Base-by-base conservation (phyloP, 1,140 invertebrate genomes). In the Halesus radiatus region DNA sequence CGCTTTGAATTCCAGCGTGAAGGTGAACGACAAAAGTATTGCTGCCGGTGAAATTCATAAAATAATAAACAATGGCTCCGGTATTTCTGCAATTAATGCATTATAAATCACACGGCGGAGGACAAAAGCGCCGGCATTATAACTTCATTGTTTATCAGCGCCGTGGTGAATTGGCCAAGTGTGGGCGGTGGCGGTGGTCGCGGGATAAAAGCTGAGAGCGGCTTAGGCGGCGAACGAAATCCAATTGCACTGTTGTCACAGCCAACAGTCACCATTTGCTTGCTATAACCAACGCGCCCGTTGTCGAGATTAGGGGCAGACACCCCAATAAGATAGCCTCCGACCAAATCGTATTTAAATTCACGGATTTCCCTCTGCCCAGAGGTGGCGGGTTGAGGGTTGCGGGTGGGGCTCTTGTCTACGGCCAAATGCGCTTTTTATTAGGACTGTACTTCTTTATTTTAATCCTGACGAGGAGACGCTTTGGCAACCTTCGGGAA, bases 221-320 rank as follows among this genome's bases (percentile, higher is more conserved):
- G 56, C 74, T 76, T 76, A 62, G 74, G n/a, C 26, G 18, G 76
- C 10, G 77, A 79, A 75, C 81, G 81, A 80, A 82, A 82, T 82
- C 81, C 81, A 82, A 82, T 82, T 82, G 81, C 78, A 80, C 74
- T 77, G 81, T 82, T 82, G 81, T 82, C 78, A 80, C 81, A 80
- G 66, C 76, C 53, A 81, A 66, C 80, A 37, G 80, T 23, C 56
- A 50, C 76, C 75, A 52, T 72, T 54, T 58, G 62, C 62, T 72
- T 53, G 70, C 53, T 74, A 73, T 54, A 78, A 60, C 53, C 76
- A 53, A 68, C 72, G 76, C 45, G 45, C 80, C 23, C 62, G 76
- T 53, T 64, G 52, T 23, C 64, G 70, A 80, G 81, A 82, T 82
- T 82, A 82, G 81, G 32, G 58, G 58, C 78, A 82, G 81, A 82